Evolutionary conservation across 2,888 invertebrate genomes (phyloP).

Genomic region (Dynastes grantii): DNA sequence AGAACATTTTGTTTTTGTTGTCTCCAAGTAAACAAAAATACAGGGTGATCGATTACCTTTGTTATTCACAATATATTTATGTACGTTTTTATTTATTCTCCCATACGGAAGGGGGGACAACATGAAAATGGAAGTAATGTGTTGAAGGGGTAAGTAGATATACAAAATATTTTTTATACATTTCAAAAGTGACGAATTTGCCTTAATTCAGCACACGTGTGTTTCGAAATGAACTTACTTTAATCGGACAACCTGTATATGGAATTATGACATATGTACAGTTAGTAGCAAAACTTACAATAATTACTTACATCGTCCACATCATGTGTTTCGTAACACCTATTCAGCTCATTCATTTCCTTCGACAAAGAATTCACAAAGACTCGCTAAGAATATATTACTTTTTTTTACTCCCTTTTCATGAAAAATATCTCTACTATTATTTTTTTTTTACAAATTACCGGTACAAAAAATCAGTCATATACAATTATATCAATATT

Average conservation of each 20-base stretch:
- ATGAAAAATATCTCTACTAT: conserved; percentile 52
- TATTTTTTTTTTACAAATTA: conserved; percentile 43
- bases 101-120: neutral
- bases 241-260: conserved; percentile 39
- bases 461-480: conserved; percentile 54
- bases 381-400: conserved; percentile 17
- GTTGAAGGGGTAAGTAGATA: neutral
- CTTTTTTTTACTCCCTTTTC: conserved; percentile 21
- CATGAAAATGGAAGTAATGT: conserved; percentile 2
- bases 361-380: conserved; percentile 16
- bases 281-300: conserved; percentile 65
- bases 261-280: conserved; percentile 63
- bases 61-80: conserved; percentile 5
- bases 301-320: conserved; percentile 41
- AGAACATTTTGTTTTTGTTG: conserved; percentile 53
- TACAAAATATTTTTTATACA: conserved; percentile 37
- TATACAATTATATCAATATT: conserved; percentile 50
- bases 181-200: neutral
- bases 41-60: conserved; percentile 27
- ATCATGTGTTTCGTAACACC: conserved; percentile 2
- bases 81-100: no score
- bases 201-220: neutral
- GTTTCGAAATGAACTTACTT: conserved; percentile 1
- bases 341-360: conserved; percentile 7
- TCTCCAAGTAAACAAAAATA: conserved; percentile 61